Conservation (phyloP, 2,113 vertebrate species). For the Apistogramma diplotaenia region DNA sequence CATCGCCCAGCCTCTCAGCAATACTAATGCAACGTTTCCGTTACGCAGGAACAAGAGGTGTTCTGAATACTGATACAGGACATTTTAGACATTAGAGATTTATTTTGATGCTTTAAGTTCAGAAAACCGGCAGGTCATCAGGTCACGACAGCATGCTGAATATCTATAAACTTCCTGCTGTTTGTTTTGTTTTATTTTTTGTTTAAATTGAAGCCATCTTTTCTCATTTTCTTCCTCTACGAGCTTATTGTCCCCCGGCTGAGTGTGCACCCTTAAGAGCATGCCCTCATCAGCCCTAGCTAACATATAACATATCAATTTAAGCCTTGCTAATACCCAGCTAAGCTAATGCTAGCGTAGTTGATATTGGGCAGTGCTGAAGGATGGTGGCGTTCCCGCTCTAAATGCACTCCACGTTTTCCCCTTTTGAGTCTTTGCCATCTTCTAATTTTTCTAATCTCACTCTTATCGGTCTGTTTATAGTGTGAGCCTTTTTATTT, state of each 20-base stretch:
- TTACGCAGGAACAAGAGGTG: neutral
- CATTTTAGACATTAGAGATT: neutral
- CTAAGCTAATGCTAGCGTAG: neutral
- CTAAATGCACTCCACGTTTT: neutral
- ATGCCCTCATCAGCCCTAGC: neutral
- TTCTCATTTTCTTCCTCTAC: neutral
- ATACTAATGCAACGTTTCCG: neutral
- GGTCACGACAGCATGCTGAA: neutral
- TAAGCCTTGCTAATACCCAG: too few species aligned
- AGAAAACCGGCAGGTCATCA: neutral
- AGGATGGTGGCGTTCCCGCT: rapidly evolving
- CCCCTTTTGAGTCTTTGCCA: neutral
- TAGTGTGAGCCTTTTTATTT: neutral
- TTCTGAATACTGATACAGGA: neutral
- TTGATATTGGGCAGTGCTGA: neutral
- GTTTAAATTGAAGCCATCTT: neutral
- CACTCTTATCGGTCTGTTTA: neutral
- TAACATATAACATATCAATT: neutral
- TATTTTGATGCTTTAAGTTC: neutral
- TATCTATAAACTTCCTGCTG: too few species aligned
- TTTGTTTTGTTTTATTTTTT: neutral
- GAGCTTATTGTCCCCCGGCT: neutral
- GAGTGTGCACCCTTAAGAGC: neutral
- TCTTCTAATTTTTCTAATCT: neutral
- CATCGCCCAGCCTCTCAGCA: neutral